phyloP scores from a whole-genome alignment of 2,797 vertebrate genomes.

The Gadopsis bispinosus region DNA sequence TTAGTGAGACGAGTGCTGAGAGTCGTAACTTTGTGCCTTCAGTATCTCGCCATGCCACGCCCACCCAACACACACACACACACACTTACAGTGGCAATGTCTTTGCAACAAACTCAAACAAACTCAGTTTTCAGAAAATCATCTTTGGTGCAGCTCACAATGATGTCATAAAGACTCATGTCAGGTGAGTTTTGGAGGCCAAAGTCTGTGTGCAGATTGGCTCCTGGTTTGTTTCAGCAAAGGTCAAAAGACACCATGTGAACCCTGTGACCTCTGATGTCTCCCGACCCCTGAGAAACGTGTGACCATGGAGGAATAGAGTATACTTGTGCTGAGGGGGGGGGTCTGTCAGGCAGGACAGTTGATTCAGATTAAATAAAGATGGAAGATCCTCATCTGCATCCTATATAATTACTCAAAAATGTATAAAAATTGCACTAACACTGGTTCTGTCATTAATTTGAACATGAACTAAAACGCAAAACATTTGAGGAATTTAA shows the following conservation, averaged over 20 bases:
- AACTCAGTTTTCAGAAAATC: neutral
- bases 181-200: neutral
- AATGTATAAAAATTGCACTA: neutral
- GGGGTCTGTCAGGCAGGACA: too few relatives aligned
- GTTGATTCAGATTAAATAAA: too few relatives aligned
- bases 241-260: slow-evolving; percentile 41
- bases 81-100: neutral
- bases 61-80: slow-evolving; percentile 62
- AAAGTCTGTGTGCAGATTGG: slow-evolving; percentile 35
- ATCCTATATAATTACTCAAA: neutral
- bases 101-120: slow-evolving; percentile 18
- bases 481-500: neutral
- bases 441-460: neutral
- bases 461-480: neutral
- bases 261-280: slow-evolving; percentile 20
- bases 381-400: neutral
- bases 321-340: too few relatives aligned
- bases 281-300: neutral
- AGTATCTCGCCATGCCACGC: slow-evolving; percentile 73
- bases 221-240: slow-evolving; percentile 36
- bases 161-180: slow-evolving; percentile 15
- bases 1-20: slow-evolving; percentile 78
- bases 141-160: neutral
- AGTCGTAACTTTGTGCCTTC: slow-evolving; percentile 81
- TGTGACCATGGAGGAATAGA: neutral